phyloP scores from a whole-genome alignment of 2,113 vertebrate species.

The Elaphurus davidianus region DNA sequence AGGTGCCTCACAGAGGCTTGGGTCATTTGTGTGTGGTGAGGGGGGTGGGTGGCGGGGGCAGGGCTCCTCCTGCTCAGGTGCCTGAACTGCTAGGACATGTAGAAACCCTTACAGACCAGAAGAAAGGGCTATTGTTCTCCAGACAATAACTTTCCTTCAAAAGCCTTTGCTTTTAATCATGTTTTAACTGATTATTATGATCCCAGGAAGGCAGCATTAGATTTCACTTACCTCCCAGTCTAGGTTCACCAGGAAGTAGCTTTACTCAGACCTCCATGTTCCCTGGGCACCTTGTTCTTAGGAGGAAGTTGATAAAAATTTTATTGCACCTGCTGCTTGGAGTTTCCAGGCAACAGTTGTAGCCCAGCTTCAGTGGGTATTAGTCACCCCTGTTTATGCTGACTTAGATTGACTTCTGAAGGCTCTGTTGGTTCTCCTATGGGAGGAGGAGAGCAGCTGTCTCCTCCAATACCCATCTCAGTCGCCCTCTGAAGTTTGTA shows the following conservation, averaged over 20 bases:
- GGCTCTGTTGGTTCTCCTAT: neutral
- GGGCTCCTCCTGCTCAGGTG: neutral
- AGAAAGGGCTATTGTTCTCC: slow-evolving; percentile 1
- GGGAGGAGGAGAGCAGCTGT: neutral
- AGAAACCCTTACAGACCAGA: neutral
- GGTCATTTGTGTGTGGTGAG: neutral
- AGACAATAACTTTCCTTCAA: neutral
- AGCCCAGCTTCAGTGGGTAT: neutral
- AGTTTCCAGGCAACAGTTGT: neutral
- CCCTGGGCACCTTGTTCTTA: neutral
- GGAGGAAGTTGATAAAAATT: neutral
- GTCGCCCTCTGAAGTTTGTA: neutral
- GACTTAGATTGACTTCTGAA: neutral
- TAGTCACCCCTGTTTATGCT: no score
- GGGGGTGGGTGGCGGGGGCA: neutral
- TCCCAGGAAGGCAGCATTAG: neutral
- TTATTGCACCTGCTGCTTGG: neutral
- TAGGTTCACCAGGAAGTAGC: neutral
- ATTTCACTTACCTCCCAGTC: neutral
- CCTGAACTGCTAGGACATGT: neutral
- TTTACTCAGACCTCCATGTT: neutral
- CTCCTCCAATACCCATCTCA: neutral
- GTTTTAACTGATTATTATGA: neutral
- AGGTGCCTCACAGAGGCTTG: neutral
- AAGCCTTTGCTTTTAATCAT: neutral